These are phyloP conservation scores for Oxyteleia sp. DNA, from an alignment of 2,888 invertebrate species.

Conservation along the genomic window DNA sequence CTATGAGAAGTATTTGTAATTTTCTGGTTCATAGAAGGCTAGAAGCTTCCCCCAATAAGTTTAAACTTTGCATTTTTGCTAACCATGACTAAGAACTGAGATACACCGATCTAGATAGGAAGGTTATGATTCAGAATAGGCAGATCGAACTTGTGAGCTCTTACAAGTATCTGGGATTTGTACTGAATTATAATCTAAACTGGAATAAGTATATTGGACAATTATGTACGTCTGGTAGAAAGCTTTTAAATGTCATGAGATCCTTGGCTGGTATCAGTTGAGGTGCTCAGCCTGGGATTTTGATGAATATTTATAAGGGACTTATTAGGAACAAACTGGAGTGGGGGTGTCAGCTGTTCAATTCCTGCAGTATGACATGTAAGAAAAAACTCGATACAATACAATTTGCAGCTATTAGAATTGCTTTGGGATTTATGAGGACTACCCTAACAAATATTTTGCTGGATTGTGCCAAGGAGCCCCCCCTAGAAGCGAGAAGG, in stretches of 20 bases:
- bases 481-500: no score
- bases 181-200: constrained; percentile 22
- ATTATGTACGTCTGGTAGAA: no score
- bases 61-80: not conserved
- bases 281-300: constrained; percentile 31
- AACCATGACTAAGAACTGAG: not conserved
- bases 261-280: not conserved
- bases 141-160: not conserved
- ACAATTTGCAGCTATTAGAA: no score
- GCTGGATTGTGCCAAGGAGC: no score
- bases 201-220: constrained; percentile 7
- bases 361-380: not conserved
- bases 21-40: not conserved
- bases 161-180: constrained; percentile 6
- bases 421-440: no score
- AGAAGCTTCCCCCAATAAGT: not conserved
- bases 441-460: no score
- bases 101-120: not conserved
- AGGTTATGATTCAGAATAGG: not conserved
- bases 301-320: constrained; percentile 22
- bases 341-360: not conserved
- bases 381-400: no score
- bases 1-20: not conserved
- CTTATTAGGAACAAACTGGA: constrained; percentile 16
- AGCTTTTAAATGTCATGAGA: constrained; percentile 11